Percentiles rank a stretch among this genome's conserved stretches.
Conservation (phyloP, 2,888 invertebrate species). For the Tipula confusa region DNA sequence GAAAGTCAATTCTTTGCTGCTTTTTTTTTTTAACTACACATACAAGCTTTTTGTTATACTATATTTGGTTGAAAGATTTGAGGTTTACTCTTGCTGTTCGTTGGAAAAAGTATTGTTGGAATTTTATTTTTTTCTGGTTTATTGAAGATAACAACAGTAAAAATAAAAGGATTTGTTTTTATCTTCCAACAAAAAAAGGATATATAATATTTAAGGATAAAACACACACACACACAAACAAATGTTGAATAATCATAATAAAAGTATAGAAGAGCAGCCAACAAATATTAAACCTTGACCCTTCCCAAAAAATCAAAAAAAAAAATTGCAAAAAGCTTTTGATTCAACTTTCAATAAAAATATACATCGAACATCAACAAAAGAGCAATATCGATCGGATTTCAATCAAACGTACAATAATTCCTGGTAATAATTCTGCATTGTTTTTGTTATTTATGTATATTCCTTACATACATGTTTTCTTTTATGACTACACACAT, state of each 20-base stretch:
- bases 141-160: constrained; percentile 12
- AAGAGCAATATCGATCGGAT: neutral
- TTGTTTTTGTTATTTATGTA: neutral
- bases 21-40: neutral
- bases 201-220: constrained; percentile 25
- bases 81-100: neutral
- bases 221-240: neutral
- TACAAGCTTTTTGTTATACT: constrained; percentile 5
- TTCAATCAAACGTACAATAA: neutral
- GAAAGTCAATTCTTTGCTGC: neutral
- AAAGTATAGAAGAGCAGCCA: neutral
- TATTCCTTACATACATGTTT: neutral
- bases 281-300: neutral
- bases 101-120: neutral
- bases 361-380: neutral
- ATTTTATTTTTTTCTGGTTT: neutral
- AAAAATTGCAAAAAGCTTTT: neutral
- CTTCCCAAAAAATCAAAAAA: neutral
- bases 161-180: constrained; percentile 5
- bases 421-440: neutral
- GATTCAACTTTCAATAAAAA: neutral
- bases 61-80: constrained; percentile 16
- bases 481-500: neutral
- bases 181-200: neutral
- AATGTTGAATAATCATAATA: neutral